Evolutionary conservation across 35 echinoderm and acorn worm genomes (phyloP), one percentile per base, ranked within the genome.

Genomic region (Ophioderma brevispina): DNA sequence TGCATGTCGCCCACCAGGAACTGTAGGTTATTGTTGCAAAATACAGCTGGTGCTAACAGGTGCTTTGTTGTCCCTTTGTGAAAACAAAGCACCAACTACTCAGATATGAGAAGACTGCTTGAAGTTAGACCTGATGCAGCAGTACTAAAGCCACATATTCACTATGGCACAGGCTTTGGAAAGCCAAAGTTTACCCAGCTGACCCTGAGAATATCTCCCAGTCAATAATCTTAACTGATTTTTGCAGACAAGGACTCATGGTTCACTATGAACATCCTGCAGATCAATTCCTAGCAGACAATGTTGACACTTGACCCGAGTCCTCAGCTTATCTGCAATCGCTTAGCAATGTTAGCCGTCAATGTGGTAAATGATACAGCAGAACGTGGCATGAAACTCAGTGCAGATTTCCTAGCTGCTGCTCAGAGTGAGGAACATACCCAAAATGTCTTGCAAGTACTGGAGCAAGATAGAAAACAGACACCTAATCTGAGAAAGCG

Each of bases 121-220:
- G 59, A 70, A 70, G 59, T 70, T 70, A 70, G n/a, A 70, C 59
- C 28, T 70, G 59, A 70, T 70, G 59, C 59, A 70, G 59, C 59
- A 70, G 59, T 70, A 30, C 59, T 70, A 70, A 70, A 70, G 23
- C 28, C 59, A 70, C n/a, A 25, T 70, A 70, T 70, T 70, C 28
- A 25, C 59, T 70, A 25, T 70, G 59, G 59, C 3, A 4, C 59
- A 70, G 59, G 17, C 59, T 70, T 70, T 70, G 59, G 59, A 70
- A 70, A 70, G 59, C 59, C 59, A 25, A 70, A 70, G 59, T 70
- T 70, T 25, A 8, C 46, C 46, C n/a, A n/a, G n/a, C 41, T 46
- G 41, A 46, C 41, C 41, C 41, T 46, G 28, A 70, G 59, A 70
- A 70, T 30, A 70, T 70, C 59, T 15, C 59, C 59, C 59, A 70